These are phyloP conservation scores for Notothenia rossii DNA, from an alignment of 2,113 vertebrate species.

Conservation along the genomic window DNA sequence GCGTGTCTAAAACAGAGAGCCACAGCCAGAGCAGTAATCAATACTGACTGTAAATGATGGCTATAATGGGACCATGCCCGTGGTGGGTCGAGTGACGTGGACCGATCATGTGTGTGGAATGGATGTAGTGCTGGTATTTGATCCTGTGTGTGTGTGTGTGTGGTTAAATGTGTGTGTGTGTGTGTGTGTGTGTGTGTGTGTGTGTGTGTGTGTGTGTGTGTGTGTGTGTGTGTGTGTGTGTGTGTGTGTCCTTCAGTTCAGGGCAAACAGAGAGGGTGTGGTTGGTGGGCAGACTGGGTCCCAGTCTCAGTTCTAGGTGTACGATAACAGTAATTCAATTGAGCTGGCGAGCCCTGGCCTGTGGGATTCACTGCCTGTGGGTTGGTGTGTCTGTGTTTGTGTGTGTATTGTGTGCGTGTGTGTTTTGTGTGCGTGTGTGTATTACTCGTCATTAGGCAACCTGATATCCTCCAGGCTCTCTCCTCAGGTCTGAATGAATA, in stretches of 20 bases:
- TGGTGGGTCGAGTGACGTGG: conserved; percentile 51
- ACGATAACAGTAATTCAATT: conserved; percentile 79
- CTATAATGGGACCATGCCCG: conserved; percentile 59
- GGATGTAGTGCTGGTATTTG: conserved; percentile 59
- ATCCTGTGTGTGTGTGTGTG: conserved; percentile 31
- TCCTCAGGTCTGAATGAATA: conserved; percentile 71
- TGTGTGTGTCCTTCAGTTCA: conserved; percentile 49
- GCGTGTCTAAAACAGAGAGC: conserved; percentile 26
- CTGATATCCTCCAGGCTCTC: conserved; percentile 58
- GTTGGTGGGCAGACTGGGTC: conserved; percentile 59
- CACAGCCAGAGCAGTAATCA: conserved; percentile 60
- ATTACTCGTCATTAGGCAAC: conserved; percentile 64
- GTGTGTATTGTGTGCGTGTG: conserved; percentile 4
- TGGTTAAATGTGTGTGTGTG: background rate
- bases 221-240: conserved; percentile 22
- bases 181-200: conserved; percentile 12
- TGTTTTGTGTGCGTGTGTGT: conserved; percentile 18
- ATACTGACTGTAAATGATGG: conserved; percentile 76
- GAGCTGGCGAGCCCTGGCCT: conserved; percentile 59
- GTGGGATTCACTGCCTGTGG: conserved; percentile 60
- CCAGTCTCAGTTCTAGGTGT: conserved; percentile 60
- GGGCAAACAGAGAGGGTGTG: conserved; percentile 60
- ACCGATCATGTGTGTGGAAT: conserved; percentile 17
- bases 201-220: conserved; percentile 22
- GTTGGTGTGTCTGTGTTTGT: conserved; percentile 38